phyloP scores from a whole-genome alignment of 2,888 invertebrate genomes.

The Lydus trimaculatus region DNA sequence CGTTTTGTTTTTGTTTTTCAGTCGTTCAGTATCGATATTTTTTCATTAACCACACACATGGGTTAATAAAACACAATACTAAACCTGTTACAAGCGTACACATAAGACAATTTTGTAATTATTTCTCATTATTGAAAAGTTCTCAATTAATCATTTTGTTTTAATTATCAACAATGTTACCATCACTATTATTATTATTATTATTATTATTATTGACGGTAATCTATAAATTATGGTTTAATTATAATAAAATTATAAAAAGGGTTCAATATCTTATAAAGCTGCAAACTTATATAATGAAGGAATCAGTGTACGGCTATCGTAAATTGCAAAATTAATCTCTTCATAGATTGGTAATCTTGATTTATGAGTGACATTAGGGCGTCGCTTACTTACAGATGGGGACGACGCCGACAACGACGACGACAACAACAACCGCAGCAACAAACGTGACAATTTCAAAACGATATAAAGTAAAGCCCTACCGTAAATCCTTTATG shows the following conservation, averaged over 20 bases:
- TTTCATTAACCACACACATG: too few species aligned
- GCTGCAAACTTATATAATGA: background rate
- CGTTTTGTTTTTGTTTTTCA: too few species aligned
- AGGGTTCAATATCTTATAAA: background rate
- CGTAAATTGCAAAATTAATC: constrained; percentile 21
- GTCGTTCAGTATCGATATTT: too few species aligned
- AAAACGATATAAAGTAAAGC: background rate
- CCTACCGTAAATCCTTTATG: background rate
- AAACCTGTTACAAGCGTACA: background rate
- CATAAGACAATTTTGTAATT: background rate
- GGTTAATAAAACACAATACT: background rate
- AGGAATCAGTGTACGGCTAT: background rate
- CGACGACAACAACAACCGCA: background rate
- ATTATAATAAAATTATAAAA: background rate
- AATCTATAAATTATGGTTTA: background rate
- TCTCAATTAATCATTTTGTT: constrained; percentile 4
- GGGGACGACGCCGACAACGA: background rate
- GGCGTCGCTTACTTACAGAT: background rate
- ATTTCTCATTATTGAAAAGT: background rate
- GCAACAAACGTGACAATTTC: background rate
- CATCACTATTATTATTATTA: too few species aligned
- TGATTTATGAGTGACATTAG: constrained; percentile 15
- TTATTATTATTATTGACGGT: background rate
- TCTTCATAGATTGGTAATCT: constrained; percentile 12
- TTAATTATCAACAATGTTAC: too few species aligned